phyloP scores from a whole-genome alignment of 1,140 invertebrate species.

The Rhopalosiphum padi region DNA sequence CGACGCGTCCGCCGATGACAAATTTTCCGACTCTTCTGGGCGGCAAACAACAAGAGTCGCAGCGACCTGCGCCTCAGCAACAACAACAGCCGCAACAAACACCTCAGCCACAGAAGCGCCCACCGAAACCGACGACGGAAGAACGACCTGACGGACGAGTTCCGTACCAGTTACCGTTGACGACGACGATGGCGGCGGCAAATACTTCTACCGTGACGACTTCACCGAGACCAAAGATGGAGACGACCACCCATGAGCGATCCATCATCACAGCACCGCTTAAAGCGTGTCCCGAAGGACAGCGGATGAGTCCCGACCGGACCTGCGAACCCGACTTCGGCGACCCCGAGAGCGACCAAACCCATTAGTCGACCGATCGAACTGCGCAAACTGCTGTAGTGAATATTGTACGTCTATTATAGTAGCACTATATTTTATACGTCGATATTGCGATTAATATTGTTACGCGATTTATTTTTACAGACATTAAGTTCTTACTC shows the following conservation, averaged over 20 bases:
- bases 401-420: not conserved
- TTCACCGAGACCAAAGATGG: not conserved
- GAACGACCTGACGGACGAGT: not conserved
- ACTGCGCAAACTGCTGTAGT: not conserved
- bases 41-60: not conserved
- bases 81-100: not conserved
- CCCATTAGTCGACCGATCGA: not conserved
- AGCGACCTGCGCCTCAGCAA: not conserved
- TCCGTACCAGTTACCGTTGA: not conserved
- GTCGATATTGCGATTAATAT: not conserved
- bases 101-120: not conserved
- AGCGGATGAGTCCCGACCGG: constrained; percentile 33
- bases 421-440: not conserved
- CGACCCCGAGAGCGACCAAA: not conserved
- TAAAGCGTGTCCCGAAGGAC: not conserved
- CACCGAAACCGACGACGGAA: not conserved
- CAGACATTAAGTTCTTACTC: not conserved
- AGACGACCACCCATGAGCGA: not conserved
- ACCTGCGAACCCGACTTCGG: not conserved
- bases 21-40: not conserved
- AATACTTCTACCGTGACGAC: not conserved
- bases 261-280: not conserved
- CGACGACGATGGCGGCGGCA: not conserved
- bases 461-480: not conserved
- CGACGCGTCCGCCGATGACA: not conserved